Conservation (phyloP, 2,888 invertebrate species). For the Platycheirus albimanus region DNA sequence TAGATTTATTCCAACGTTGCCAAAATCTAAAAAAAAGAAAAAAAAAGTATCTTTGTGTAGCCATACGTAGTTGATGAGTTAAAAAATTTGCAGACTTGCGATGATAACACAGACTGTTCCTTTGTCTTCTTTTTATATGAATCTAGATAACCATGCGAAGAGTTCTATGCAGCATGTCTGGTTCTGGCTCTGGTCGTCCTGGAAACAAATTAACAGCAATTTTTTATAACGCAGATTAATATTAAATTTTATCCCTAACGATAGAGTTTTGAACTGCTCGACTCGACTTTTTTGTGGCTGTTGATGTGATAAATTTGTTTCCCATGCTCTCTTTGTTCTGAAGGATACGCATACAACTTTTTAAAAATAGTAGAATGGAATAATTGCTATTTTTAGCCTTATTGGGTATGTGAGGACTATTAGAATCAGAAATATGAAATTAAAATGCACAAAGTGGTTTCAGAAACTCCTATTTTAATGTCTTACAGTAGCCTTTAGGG, state of each 20-base stretch:
- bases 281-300: background rate
- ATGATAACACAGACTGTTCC: conserved; percentile 27
- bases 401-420: no score
- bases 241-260: conserved; percentile 46
- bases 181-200: conserved; percentile 18
- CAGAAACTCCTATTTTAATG: no score
- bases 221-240: conserved; percentile 63
- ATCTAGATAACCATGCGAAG: conserved; percentile 34
- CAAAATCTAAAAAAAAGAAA: conserved; percentile 8
- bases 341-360: no score
- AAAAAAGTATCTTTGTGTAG: conserved; percentile 14
- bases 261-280: background rate
- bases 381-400: no score
- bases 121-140: background rate
- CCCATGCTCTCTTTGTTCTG: no score
- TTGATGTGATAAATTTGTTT: background rate
- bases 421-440: no score
- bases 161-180: conserved; percentile 38
- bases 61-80: conserved; percentile 27
- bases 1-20: conserved; percentile 22
- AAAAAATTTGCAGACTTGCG: conserved; percentile 16
- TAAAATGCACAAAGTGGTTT: no score
- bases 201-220: conserved; percentile 63
- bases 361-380: no score
- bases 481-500: no score